phyloP scores from a whole-genome alignment of 2,113 vertebrate genomes.

The Coregonus clupeaformis region DNA sequence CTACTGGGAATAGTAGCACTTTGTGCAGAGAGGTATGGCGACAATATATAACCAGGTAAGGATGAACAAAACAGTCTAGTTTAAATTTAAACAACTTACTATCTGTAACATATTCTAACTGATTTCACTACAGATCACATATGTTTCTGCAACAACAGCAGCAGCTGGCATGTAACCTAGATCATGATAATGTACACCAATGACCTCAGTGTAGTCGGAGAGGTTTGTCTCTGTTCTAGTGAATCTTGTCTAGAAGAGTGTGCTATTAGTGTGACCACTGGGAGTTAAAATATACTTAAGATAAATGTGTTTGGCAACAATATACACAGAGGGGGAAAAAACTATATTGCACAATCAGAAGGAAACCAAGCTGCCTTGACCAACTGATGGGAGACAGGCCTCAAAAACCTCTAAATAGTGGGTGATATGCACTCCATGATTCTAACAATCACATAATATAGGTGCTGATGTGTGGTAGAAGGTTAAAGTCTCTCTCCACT shows the following conservation, averaged over 20 bases:
- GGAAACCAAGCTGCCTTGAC: neutral
- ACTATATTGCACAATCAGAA: neutral
- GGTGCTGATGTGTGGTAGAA: neutral
- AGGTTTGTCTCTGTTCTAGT: neutral
- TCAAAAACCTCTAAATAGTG: neutral
- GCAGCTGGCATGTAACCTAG: neutral
- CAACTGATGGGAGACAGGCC: neutral
- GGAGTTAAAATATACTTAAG: neutral
- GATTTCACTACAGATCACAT: neutral
- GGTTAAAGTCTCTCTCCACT: slow-evolving; percentile 38
- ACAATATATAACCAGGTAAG: neutral
- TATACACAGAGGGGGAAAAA: neutral
- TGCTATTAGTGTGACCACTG: neutral
- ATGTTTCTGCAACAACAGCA: neutral
- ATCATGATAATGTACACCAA: neutral
- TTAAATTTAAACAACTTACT: neutral
- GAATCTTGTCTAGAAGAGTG: neutral
- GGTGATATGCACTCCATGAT: neutral
- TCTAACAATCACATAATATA: neutral
- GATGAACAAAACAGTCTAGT: neutral
- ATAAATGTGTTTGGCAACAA: neutral
- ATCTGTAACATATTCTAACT: neutral
- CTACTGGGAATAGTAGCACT: slow-evolving; percentile 33
- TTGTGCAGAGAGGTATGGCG: slow-evolving; percentile 14
- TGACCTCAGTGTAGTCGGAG: neutral